phyloP scores from a whole-genome alignment of 2,888 invertebrate genomes.

The Pristionchus maxplancki region DNA sequence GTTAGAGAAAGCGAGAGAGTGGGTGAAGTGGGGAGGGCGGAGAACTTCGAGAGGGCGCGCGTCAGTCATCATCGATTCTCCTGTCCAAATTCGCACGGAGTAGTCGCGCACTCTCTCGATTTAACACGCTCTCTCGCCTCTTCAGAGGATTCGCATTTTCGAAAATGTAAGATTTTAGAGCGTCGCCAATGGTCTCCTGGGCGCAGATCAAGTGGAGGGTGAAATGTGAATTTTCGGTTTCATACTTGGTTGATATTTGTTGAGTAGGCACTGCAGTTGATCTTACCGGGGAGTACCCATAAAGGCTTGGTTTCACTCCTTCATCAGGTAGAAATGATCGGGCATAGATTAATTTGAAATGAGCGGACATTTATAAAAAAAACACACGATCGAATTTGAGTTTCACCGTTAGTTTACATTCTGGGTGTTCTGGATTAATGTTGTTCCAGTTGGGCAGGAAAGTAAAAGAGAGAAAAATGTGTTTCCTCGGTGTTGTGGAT shows the following conservation, averaged over 20 bases:
- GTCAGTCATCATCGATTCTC: constrained; percentile 2
- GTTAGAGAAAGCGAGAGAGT: neutral
- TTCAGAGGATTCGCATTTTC: neutral
- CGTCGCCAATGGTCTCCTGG: neutral
- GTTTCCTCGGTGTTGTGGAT: no score
- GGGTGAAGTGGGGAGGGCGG: neutral
- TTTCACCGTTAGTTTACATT: neutral
- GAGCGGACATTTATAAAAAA: neutral
- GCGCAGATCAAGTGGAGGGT: neutral
- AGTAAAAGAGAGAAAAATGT: no score
- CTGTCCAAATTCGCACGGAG: neutral
- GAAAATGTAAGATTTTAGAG: constrained; percentile 14
- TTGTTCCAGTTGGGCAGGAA: no score
- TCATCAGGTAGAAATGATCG: no score
- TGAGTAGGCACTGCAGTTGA: no score
- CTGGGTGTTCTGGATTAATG: no score
- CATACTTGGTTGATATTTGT: neutral
- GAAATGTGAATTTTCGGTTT: constrained; percentile 6
- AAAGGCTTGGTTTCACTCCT: no score
- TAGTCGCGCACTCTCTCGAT: neutral
- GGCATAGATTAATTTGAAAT: neutral
- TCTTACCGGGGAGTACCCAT: no score
- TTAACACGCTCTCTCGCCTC: neutral
- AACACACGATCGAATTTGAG: neutral
- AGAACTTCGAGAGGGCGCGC: neutral